Evolutionary conservation across 2,113 vertebrate species (phyloP), one percentile per base, ranked within the genome.

Genomic region (Misgurnus anguillicaudatus): DNA sequence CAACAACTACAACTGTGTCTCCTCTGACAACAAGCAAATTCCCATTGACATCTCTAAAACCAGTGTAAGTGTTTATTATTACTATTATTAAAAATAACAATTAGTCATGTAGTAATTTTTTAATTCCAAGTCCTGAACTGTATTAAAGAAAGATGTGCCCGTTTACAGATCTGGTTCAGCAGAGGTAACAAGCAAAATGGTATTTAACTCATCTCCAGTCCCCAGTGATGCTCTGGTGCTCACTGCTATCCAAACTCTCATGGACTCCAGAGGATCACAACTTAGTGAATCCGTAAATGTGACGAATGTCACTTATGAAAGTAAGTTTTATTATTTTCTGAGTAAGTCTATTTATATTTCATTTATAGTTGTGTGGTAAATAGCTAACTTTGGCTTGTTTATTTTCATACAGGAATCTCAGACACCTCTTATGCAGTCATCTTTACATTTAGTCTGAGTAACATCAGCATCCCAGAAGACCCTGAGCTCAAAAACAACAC

Each of bases 401-500:
- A n/a, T n/a, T 60, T 60, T 42, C 3, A 1, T 4, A 24, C 60
- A 62, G 60, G 36, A 62, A 62, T 62, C 60, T 31, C 60, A 31
- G 60, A 62, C 21, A 62, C 60, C 9, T 62, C 60, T 1, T 62
- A 62, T 62, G 60, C 31, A 7, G 1, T 62, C 24, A 31, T 36
- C 21, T 13, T 62, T 62, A 31, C 10, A 62, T 36, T 62, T 36
- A 31, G 3, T 62, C 60, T 62, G 60, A 62, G 60, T 62, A 62
- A 62, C 13, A 62, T 62, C 31, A 62, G 60, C 60, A 62, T 62
- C 6, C 60, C 60, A 62, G 60, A 36, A 2, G 24, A 36, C 31
- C 60, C 60, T 14, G 9, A 31, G 24, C 60, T 36, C 11, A 47
- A 5, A 16, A 72, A 66, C 62, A 63, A 14, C 39, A 80, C 70